A percentile compares a stretch with the other conserved stretches of the same genome.
phyloP scores from a whole-genome alignment of 2,113 vertebrate genomes.

The Apus apus region DNA sequence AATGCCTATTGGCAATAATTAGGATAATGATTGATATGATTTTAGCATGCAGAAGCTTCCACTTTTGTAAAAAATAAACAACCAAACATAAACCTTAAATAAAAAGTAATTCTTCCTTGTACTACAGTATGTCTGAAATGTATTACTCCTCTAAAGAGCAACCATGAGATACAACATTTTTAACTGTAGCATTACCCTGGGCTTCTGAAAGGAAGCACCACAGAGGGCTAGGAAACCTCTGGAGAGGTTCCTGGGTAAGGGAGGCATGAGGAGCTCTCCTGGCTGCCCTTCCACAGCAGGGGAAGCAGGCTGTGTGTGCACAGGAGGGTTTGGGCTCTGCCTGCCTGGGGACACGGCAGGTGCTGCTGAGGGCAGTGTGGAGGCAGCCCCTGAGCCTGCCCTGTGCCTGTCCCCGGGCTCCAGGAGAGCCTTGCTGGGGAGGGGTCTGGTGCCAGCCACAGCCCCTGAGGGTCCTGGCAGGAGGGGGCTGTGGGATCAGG shows the following conservation, averaged over 20 bases:
- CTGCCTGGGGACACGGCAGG: not conserved
- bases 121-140: not conserved
- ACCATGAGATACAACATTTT: not conserved
- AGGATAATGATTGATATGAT: not conserved
- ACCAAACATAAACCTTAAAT: not conserved
- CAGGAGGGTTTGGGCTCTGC: not conserved
- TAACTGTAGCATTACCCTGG: rapidly evolving
- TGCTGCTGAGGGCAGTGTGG: not conserved
- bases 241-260: not conserved
- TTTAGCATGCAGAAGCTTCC: not conserved
- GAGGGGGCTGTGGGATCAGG: not conserved
- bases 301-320: too few relatives aligned
- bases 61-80: not conserved
- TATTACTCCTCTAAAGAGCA: not conserved
- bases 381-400: not conserved
- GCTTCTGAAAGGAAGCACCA: not conserved
- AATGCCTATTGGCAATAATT: not conserved
- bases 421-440: not conserved
- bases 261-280: too few relatives aligned
- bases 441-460: not conserved
- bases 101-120: not conserved
- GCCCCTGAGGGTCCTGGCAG: too few relatives aligned
- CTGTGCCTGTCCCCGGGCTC: not conserved
- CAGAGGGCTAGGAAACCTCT: not conserved
- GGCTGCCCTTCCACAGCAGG: too few relatives aligned